A percentile compares a stretch with the other conserved stretches of the same genome.
Conservation (phyloP, 1,140 invertebrate genomes). For the Drosophila prosaltans region DNA sequence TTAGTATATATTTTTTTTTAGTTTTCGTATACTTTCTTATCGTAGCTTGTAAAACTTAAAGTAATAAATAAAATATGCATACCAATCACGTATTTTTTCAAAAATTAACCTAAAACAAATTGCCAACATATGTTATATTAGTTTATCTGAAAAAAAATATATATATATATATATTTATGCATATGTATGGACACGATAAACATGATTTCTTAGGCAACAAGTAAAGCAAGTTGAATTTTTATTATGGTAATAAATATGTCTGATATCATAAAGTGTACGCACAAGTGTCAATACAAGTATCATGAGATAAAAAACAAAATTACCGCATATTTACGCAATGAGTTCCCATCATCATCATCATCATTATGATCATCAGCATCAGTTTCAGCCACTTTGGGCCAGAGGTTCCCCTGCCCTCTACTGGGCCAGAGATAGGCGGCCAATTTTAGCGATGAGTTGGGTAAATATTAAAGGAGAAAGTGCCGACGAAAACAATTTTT, state of each 20-base stretch:
- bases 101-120: neutral
- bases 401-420: constrained; percentile 10
- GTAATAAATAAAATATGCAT: constrained; percentile 9
- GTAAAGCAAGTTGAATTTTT: constrained; percentile 1
- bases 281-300: constrained; percentile 50
- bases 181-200: neutral
- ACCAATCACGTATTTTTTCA: constrained; percentile 6
- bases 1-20: too few relatives aligned
- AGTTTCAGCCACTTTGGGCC: neutral
- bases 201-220: constrained; percentile 12
- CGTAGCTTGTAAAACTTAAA: neutral
- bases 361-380: constrained; percentile 23
- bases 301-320: constrained; percentile 43
- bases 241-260: constrained; percentile 2
- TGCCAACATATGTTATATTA: constrained; percentile 13
- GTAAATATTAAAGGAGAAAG: constrained; percentile 67
- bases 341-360: constrained; percentile 35
- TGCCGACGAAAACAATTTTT: constrained; percentile 55
- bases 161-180: too few relatives aligned
- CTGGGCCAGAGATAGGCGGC: constrained; percentile 30
- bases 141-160: neutral
- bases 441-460: constrained; percentile 59
- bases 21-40: too few relatives aligned
- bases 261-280: constrained; percentile 5
- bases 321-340: constrained; percentile 63